Conservation (phyloP, 2,113 vertebrate species). For the Cyphomyrus discorhynchus region DNA sequence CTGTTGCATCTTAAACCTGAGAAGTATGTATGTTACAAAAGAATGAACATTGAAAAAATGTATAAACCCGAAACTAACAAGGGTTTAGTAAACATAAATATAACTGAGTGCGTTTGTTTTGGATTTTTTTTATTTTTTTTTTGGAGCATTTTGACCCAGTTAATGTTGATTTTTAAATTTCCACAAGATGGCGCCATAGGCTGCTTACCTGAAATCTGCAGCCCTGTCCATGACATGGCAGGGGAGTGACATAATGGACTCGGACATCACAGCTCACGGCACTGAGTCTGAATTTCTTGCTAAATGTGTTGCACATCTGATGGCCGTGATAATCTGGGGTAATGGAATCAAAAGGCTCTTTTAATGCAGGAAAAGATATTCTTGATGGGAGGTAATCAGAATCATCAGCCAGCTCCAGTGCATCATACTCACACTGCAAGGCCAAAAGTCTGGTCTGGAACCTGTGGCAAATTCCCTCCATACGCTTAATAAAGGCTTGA, state of each 20-base stretch:
- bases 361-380: not conserved
- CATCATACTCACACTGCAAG: too few relatives aligned
- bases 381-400: not conserved
- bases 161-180: not conserved
- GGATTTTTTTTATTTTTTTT: not conserved
- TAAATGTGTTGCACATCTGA: not conserved
- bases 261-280: not conserved
- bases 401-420: not conserved
- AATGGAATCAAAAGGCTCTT: not conserved
- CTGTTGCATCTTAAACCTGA: not conserved
- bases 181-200: constrained; percentile 8
- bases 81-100: not conserved
- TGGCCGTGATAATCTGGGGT: not conserved
- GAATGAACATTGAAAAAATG: not conserved
- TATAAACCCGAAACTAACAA: not conserved
- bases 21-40: not conserved
- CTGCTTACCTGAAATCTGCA: not conserved
- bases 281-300: not conserved
- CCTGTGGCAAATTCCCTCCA: not conserved
- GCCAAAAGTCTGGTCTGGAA: not conserved
- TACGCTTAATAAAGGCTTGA: not conserved
- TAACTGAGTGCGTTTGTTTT: not conserved
- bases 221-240: not conserved
- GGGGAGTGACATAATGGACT: not conserved
- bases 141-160: not conserved